A percentile compares a stretch with the other conserved stretches of the same genome.
Evolutionary conservation across 2,888 invertebrate species (phyloP).

Genomic region (Priocnemis perturbator): DNA sequence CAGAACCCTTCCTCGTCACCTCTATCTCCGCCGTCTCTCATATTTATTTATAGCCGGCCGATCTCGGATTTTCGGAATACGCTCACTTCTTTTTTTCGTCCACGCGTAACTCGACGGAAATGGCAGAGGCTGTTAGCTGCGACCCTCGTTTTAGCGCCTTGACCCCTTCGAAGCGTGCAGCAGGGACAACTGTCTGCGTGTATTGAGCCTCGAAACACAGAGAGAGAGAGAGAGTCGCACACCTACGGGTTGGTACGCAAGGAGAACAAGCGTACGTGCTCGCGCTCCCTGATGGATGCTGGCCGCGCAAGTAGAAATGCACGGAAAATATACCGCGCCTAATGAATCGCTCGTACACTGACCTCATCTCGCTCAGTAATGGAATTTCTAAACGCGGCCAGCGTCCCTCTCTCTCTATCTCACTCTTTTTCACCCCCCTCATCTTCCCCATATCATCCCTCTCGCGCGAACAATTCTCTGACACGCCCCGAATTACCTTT

Average conservation of each 20-base stretch:
- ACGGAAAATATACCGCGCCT: slow-evolving; percentile 45
- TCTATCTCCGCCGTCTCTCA: no score
- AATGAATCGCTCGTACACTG: slow-evolving; percentile 56
- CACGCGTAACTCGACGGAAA: background rate
- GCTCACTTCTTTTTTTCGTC: background rate
- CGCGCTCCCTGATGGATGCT: slow-evolving; percentile 4
- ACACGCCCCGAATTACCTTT: background rate
- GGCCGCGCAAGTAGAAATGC: slow-evolving; percentile 32
- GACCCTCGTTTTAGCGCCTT: slow-evolving; percentile 25
- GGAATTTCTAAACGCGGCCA: slow-evolving; percentile 68
- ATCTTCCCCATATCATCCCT: background rate
- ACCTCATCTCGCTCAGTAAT: slow-evolving; percentile 65
- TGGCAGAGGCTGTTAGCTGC: background rate
- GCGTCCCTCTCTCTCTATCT: slow-evolving; percentile 12
- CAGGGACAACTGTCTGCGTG: no score
- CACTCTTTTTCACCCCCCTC: slow-evolving; percentile 16
- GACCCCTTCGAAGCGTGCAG: slow-evolving; percentile 22
- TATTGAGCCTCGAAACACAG: no score
- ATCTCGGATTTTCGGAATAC: no score
- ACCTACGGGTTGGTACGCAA: no score
- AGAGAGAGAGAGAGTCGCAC: no score
- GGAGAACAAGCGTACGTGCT: background rate
- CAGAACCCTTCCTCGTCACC: slow-evolving; percentile 51
- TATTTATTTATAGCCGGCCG: no score
- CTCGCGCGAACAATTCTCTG: background rate